phyloP scores from a whole-genome alignment of 2,797 vertebrate species.

The Sebastes itinus region DNA sequence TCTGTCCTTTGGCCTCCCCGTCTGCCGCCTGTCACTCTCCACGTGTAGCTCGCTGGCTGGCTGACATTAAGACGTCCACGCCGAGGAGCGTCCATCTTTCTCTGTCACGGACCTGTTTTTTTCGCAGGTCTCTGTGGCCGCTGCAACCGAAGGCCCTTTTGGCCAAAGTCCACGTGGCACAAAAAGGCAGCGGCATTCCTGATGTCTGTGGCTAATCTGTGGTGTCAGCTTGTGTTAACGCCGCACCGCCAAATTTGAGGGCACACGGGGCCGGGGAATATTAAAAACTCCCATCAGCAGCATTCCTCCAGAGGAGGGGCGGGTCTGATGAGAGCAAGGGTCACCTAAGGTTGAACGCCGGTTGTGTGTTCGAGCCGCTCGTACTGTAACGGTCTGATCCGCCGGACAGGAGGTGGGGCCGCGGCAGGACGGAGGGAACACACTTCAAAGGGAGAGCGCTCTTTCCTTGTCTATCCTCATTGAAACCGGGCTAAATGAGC shows the following conservation, averaged over 20 bases:
- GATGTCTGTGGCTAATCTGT: conserved; percentile 99
- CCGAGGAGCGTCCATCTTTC: conserved; percentile 24
- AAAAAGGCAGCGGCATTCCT: conserved; percentile 97
- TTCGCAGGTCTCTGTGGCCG: conserved; percentile 76
- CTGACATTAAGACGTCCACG: background rate
- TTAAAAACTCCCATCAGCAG: conserved; percentile 94
- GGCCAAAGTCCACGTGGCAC: conserved; percentile 95
- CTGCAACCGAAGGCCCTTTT: conserved; percentile 89
- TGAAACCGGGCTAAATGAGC: conserved; percentile 72
- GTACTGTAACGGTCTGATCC: conserved; percentile 76
- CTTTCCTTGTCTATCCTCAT: conserved; percentile 70
- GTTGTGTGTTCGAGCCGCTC: conserved; percentile 59
- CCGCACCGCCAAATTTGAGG: conserved; percentile 95
- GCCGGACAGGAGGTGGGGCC: conserved; percentile 66
- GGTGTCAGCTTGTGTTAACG: conserved; percentile 99
- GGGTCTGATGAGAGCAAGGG: conserved; percentile 71
- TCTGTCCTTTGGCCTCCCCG: background rate
- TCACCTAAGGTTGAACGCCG: conserved; percentile 76
- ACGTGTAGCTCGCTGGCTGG: background rate
- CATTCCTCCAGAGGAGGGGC: conserved; percentile 87
- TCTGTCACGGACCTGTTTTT: conserved; percentile 67
- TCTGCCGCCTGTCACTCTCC: background rate
- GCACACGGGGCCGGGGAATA: conserved; percentile 92
- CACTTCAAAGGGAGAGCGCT: conserved; percentile 73
- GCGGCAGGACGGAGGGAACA: conserved; percentile 53